phyloP scores from a whole-genome alignment of 2,113 vertebrate species.

The Campylomormyrus numenius region DNA sequence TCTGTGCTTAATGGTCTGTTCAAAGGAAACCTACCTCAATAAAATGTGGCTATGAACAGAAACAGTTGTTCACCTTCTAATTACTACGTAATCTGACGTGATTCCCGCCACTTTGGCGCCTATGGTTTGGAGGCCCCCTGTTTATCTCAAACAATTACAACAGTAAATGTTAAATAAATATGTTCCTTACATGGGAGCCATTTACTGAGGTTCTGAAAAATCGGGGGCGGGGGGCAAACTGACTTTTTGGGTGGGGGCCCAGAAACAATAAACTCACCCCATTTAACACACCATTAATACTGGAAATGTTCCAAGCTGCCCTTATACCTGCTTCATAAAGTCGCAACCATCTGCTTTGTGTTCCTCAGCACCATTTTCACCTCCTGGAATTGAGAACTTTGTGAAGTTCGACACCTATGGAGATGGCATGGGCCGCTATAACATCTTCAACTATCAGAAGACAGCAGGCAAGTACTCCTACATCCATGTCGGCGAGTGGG shows the following conservation, averaged over 20 bases:
- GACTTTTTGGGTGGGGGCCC: neutral
- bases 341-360: conserved; percentile 12
- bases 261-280: neutral
- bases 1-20: neutral
- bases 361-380: conserved; percentile 79
- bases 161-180: neutral
- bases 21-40: neutral
- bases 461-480: conserved; percentile 76
- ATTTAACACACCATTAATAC: neutral
- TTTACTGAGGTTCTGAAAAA: neutral
- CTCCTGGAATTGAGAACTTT: conserved; percentile 70
- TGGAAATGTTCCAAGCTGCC: neutral
- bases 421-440: conserved; percentile 89
- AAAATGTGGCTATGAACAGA: neutral
- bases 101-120: neutral
- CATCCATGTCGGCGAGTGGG: conserved; percentile 89
- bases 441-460: conserved; percentile 95
- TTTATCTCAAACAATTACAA: neutral
- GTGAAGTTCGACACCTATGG: conserved; percentile 93
- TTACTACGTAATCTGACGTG: neutral
- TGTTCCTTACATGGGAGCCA: neutral
- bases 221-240: neutral
- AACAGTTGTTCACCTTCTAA: neutral
- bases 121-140: neutral
- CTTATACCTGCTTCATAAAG: neutral